These are phyloP conservation scores for Mesocricetus auratus DNA, from an alignment of 2,113 vertebrate genomes.

Conservation along the genomic window DNA sequence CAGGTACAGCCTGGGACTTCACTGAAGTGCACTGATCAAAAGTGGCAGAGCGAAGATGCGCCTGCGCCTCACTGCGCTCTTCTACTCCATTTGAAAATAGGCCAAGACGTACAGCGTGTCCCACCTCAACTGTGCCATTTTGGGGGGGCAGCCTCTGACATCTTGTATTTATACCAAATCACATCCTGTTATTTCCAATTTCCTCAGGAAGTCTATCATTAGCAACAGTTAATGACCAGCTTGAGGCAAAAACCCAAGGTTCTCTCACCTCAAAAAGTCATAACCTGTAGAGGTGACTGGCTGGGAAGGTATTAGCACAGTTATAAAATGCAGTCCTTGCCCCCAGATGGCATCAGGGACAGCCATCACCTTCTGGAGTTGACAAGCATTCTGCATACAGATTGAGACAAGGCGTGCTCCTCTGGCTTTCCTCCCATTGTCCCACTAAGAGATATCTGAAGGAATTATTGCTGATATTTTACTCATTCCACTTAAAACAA, in stretches of 20 bases:
- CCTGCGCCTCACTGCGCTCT: not conserved
- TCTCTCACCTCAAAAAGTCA: slow-evolving; percentile 57
- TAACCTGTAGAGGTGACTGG: not conserved
- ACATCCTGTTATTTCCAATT: slow-evolving; percentile 55
- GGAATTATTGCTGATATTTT: rapidly evolving
- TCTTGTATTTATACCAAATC: not conserved
- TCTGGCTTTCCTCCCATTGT: rapidly evolving
- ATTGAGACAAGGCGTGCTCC: rapidly evolving
- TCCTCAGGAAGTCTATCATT: slow-evolving; percentile 58
- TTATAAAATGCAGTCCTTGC: not conserved
- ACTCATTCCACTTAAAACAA: not conserved
- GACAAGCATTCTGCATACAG: not conserved
- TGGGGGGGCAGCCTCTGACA: slow-evolving; percentile 49
- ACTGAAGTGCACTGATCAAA: rapidly evolving
- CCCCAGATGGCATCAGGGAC: rapidly evolving
- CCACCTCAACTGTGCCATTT: not conserved
- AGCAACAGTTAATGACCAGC: slow-evolving; percentile 61
- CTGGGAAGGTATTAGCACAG: not conserved
- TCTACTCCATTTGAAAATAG: slow-evolving; percentile 14
- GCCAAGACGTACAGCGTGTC: not conserved
- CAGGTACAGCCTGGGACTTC: rapidly evolving
- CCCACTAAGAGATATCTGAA: not conserved
- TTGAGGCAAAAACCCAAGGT: slow-evolving; percentile 64
- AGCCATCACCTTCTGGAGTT: rapidly evolving
- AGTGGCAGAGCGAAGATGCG: not conserved